These are phyloP conservation scores for Peromyscus polionotus DNA, from an alignment of 2,113 vertebrate species.

Conservation along the genomic window DNA sequence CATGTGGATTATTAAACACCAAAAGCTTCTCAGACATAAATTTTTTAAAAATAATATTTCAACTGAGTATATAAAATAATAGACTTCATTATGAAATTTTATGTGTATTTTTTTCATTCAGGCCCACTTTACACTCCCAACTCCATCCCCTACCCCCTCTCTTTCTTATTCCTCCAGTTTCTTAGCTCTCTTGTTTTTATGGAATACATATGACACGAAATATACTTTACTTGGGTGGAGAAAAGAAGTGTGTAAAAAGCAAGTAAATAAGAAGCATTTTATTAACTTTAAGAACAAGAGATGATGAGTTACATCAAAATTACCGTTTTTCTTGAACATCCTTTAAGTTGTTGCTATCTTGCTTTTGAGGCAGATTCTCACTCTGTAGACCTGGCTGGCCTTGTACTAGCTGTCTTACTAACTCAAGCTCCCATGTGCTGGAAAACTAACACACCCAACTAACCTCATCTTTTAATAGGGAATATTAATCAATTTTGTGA, in stretches of 20 bases:
- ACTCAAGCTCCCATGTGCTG: too few relatives aligned
- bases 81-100: neutral
- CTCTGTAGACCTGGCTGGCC: neutral
- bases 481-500: neutral
- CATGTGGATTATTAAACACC: neutral
- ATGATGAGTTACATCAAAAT: constrained; percentile 8
- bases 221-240: neutral
- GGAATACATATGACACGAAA: neutral
- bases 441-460: neutral
- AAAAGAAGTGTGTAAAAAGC: neutral
- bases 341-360: neutral
- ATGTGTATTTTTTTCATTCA: neutral
- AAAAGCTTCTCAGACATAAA: neutral
- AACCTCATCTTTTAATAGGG: neutral
- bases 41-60: neutral
- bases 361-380: neutral
- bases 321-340: constrained; percentile 6
- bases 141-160: neutral
- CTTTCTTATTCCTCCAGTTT: neutral
- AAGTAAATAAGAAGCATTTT: constrained; percentile 21
- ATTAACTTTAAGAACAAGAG: neutral
- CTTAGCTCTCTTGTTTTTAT: neutral
- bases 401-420: neutral
- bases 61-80: neutral
- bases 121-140: neutral